Conservation (phyloP, 2,797 vertebrate species). For the Sebastes steindachneri region DNA sequence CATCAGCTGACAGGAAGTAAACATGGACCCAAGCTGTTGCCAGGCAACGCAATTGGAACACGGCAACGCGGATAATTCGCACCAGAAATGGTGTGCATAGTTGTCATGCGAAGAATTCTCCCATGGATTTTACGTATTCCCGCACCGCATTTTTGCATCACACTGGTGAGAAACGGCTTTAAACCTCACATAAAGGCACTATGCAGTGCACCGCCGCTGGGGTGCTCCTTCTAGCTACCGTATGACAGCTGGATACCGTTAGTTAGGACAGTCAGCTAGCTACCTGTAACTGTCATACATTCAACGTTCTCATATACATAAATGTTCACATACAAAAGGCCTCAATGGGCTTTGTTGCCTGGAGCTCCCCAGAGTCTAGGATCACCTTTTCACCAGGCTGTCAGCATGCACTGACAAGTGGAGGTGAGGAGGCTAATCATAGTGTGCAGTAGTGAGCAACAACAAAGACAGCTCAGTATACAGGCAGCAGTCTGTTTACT, state of each 20-base stretch:
- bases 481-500: not conserved
- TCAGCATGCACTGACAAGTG: slow-evolving; percentile 50
- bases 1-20: no score
- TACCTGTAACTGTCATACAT: not conserved
- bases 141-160: no score
- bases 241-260: not conserved
- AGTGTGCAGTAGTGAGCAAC: not conserved
- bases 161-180: not conserved
- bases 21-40: no score
- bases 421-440: slow-evolving; percentile 42
- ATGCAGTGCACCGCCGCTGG: not conserved
- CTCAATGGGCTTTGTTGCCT: not conserved
- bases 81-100: no score
- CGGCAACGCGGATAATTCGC: no score
- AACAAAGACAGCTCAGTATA: no score
- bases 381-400: slow-evolving; percentile 33
- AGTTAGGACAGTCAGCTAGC: not conserved
- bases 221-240: not conserved
- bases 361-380: not conserved
- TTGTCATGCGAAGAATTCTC: no score
- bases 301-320: not conserved
- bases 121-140: no score
- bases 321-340: not conserved
- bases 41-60: no score
- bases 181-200: not conserved